phyloP scores from a whole-genome alignment of 2,888 invertebrate species.

The Smittia sp. region DNA sequence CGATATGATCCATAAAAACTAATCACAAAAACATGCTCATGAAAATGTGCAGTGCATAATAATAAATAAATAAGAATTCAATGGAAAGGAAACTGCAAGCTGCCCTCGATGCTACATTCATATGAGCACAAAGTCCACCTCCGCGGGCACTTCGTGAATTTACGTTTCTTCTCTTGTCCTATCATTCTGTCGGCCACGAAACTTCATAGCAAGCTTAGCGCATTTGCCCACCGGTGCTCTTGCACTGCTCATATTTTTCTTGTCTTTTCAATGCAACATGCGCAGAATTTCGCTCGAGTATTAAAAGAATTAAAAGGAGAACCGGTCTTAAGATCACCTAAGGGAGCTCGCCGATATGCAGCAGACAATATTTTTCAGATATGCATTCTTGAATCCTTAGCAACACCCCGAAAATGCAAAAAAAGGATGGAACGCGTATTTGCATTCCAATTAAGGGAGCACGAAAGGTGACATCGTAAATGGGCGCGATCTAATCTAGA shows the following conservation, averaged over 20 bases:
- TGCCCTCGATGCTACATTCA: neutral
- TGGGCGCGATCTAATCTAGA: no score
- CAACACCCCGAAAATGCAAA: neutral
- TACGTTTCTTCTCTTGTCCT: conserved; percentile 10
- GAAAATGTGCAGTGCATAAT: neutral
- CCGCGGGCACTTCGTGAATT: conserved; percentile 22
- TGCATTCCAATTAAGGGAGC: no score
- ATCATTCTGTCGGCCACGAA: neutral
- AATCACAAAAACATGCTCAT: neutral
- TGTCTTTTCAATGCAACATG: conserved; percentile 13
- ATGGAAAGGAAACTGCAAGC: conserved; percentile 9
- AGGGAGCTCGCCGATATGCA: neutral
- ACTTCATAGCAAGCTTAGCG: neutral
- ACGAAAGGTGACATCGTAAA: no score
- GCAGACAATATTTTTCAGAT: neutral
- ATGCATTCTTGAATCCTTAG: neutral
- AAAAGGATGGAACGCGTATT: no score
- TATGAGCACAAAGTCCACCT: neutral
- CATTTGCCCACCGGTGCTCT: conserved; percentile 3
- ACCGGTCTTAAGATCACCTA: neutral
- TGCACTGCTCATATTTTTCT: conserved; percentile 12
- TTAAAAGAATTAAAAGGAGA: neutral
- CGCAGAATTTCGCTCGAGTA: conserved; percentile 6
- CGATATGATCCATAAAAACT: neutral
- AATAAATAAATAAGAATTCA: neutral